Conservation (phyloP, 2,113 vertebrate genomes). For the Anguilla japonica region DNA sequence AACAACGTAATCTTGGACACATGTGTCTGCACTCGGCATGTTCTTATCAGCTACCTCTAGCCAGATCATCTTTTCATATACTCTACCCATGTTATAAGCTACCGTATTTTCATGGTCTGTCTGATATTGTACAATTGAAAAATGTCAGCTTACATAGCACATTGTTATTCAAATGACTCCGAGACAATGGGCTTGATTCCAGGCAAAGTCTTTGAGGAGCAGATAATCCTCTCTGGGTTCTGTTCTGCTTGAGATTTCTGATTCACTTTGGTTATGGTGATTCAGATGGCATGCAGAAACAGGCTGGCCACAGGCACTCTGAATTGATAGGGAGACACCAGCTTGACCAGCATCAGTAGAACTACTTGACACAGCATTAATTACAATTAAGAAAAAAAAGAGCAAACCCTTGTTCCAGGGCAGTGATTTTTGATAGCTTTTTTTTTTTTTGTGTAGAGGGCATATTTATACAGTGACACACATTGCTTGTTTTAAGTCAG, state of each 20-base stretch:
- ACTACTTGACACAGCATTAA: conserved; percentile 22
- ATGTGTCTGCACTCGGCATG: conserved; percentile 35
- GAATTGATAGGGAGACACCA: conserved; percentile 35
- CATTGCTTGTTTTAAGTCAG: neutral
- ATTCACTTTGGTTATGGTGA: conserved; percentile 53
- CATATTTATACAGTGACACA: neutral
- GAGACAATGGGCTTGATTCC: conserved; percentile 52
- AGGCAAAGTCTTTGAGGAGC: conserved; percentile 38
- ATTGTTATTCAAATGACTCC: conserved; percentile 56
- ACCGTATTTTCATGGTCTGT: conserved; percentile 45
- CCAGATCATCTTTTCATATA: conserved; percentile 35
- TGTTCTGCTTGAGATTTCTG: conserved; percentile 45
- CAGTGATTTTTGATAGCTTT: neutral
- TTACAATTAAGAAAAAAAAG: conserved; percentile 5
- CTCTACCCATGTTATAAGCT: conserved; percentile 33
- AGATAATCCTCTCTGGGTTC: conserved; percentile 49
- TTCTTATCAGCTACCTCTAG: conserved; percentile 40
- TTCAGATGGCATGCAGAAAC: conserved; percentile 57
- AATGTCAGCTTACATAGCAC: conserved; percentile 44
- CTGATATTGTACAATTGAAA: conserved; percentile 47
- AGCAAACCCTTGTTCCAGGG: neutral
- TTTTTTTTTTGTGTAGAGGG: conserved; percentile 11
- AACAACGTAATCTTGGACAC: conserved; percentile 18
- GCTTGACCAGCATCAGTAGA: conserved; percentile 25
- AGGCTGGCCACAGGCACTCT: conserved; percentile 23